Percentiles rank a stretch among this genome's conserved stretches.
Conservation (phyloP, 2,888 invertebrate genomes). For the Euzetes globulus region DNA sequence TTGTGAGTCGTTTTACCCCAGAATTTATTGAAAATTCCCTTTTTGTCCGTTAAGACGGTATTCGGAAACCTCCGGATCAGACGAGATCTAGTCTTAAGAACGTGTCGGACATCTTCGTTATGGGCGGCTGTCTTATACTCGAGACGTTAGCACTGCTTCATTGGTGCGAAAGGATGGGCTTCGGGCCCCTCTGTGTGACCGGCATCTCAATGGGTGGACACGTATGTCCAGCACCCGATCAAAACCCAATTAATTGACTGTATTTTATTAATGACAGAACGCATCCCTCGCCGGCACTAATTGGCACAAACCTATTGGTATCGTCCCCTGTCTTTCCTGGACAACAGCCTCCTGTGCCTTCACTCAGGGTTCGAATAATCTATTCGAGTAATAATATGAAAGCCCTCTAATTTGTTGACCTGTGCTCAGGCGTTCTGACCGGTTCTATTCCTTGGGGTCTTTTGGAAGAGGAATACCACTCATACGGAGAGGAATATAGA, state of each 20-base stretch:
- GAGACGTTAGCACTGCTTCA: constrained; percentile 84
- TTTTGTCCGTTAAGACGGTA: too few species aligned
- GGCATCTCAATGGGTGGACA: constrained; percentile 98
- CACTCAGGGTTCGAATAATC: constrained; percentile 56
- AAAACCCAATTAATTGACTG: not conserved
- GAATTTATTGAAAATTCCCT: too few species aligned
- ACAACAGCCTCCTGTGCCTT: constrained; percentile 93
- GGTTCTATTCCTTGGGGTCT: constrained; percentile 89
- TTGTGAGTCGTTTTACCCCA: constrained; percentile 51
- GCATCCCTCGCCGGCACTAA: constrained; percentile 92
- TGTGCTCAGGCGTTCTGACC: constrained; percentile 78
- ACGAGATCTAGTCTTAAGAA: constrained; percentile 85
- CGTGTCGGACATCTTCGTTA: constrained; percentile 95
- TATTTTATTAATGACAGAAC: constrained; percentile 66
- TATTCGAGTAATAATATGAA: constrained; percentile 43
- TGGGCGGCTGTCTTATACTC: constrained; percentile 93
- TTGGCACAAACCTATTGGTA: constrained; percentile 85
- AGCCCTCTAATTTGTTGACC: not conserved
- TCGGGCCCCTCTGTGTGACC: constrained; percentile 85
- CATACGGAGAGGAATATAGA: constrained; percentile 63
- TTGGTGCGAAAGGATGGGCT: constrained; percentile 86
- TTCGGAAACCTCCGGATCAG: constrained; percentile 36
- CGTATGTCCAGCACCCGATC: constrained; percentile 57
- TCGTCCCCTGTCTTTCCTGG: constrained; percentile 95
- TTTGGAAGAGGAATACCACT: constrained; percentile 75